Conservation (phyloP, 2,113 vertebrate genomes). For the Chaetodon auriga region DNA sequence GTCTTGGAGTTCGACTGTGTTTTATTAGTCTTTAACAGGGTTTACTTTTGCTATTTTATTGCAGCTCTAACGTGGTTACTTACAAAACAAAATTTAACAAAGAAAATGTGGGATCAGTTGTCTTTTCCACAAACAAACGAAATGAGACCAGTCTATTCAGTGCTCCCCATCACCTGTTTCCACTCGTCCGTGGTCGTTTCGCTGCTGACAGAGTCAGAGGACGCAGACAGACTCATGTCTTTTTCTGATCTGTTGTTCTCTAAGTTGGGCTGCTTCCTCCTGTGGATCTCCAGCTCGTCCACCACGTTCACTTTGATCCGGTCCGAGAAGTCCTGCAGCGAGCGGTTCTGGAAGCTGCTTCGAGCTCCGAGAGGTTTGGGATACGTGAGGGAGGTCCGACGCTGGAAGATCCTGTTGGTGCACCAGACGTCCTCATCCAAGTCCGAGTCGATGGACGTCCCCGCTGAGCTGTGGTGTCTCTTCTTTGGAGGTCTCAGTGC, state of each 20-base stretch:
- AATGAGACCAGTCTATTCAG: not conserved
- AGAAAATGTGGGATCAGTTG: not conserved
- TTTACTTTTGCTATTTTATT: not conserved
- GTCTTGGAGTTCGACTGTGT: not conserved
- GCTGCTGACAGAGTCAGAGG: constrained; percentile 60
- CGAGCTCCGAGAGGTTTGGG: constrained; percentile 55
- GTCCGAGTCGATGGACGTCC: constrained; percentile 66
- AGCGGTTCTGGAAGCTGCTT: constrained; percentile 75
- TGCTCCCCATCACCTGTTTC: constrained; percentile 84
- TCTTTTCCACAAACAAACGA: not conserved
- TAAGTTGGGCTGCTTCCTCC: constrained; percentile 42
- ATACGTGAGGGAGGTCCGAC: constrained; percentile 64
- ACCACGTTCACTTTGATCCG: constrained; percentile 74
- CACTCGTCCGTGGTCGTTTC: constrained; percentile 83
- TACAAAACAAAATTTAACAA: not conserved
- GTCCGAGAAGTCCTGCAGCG: constrained; percentile 81
- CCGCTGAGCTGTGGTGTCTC: constrained; percentile 41
- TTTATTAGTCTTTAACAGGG: not conserved
- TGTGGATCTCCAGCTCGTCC: constrained; percentile 79
- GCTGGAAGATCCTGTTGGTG: constrained; percentile 50
- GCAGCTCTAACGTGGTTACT: not conserved
- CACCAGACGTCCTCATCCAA: constrained; percentile 52
- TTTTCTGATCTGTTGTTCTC: constrained; percentile 33
- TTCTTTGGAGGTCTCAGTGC: constrained; percentile 87
- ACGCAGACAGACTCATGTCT: constrained; percentile 38